phyloP scores from a whole-genome alignment of 2,113 vertebrate genomes.

The Litocranius walleri region DNA sequence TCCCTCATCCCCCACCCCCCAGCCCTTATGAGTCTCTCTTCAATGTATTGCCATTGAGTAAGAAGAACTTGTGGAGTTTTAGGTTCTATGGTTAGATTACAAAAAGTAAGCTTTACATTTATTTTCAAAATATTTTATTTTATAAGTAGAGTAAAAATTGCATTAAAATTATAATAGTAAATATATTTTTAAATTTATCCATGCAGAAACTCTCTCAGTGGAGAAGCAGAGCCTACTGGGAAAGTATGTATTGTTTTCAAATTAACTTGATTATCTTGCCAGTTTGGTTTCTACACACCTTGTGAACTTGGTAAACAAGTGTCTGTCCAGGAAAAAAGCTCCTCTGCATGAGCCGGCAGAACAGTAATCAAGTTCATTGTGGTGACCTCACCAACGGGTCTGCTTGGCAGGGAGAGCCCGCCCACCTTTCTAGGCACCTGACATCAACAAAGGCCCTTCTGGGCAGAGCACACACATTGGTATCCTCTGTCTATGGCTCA shows the following conservation, averaged over 20 bases:
- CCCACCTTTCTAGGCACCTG: neutral
- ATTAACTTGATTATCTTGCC: neutral
- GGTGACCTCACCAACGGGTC: neutral
- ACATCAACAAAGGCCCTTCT: neutral
- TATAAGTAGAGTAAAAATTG: neutral
- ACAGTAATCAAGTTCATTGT: neutral
- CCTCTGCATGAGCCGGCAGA: neutral
- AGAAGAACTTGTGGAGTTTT: neutral
- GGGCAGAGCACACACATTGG: neutral
- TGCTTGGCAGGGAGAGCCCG: neutral
- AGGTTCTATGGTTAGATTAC: neutral
- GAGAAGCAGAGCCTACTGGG: neutral
- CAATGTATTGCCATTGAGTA: neutral
- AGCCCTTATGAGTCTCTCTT: neutral
- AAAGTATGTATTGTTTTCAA: neutral
- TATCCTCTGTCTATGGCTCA: neutral
- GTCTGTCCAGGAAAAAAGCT: neutral
- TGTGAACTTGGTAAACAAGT: neutral
- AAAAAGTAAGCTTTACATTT: neutral
- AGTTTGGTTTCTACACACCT: neutral
- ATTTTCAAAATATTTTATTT: conserved; percentile 23
- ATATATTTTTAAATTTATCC: neutral
- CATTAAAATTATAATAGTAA: neutral
- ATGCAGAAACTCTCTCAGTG: neutral
- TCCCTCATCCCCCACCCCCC: neutral